phyloP scores from a whole-genome alignment of 2,113 vertebrate genomes.

The Tyrannus savana region DNA sequence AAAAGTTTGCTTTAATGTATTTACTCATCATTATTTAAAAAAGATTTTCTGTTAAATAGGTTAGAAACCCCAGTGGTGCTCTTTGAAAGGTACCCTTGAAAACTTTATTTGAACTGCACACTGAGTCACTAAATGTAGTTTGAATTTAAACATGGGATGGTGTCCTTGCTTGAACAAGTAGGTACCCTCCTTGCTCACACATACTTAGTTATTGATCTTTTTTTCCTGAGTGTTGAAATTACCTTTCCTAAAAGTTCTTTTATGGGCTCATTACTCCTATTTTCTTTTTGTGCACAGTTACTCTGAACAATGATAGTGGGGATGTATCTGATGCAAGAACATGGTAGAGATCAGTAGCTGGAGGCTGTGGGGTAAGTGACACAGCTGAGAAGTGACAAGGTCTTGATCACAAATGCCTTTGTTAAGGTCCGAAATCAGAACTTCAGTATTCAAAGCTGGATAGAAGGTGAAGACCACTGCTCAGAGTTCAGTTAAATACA shows the following conservation, averaged over 20 bases:
- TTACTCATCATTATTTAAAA: not conserved
- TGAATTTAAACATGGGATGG: fast-evolving
- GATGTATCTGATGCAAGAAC: not conserved
- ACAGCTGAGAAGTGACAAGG: not conserved
- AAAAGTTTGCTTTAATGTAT: not conserved
- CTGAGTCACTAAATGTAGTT: not conserved
- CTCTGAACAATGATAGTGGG: not conserved
- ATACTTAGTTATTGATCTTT: not conserved
- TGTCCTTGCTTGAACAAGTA: not conserved
- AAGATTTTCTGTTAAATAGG: not conserved
- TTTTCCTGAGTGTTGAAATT: not conserved
- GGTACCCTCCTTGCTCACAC: not conserved
- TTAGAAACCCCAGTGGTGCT: not conserved
- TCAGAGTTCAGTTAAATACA: not conserved
- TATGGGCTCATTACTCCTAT: not conserved
- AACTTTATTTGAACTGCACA: not conserved
- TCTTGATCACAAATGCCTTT: not conserved
- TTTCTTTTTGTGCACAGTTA: not conserved
- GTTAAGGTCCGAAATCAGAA: not conserved
- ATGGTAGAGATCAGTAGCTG: not conserved
- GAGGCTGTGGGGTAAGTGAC: not conserved
- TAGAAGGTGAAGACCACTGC: not conserved
- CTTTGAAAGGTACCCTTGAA: not conserved
- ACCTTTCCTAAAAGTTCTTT: not conserved
- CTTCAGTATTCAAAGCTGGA: not conserved